These are phyloP conservation scores for Caenorhabditis zanzibari DNA, from an alignment of 2,888 invertebrate genomes.

Conservation along the genomic window DNA sequence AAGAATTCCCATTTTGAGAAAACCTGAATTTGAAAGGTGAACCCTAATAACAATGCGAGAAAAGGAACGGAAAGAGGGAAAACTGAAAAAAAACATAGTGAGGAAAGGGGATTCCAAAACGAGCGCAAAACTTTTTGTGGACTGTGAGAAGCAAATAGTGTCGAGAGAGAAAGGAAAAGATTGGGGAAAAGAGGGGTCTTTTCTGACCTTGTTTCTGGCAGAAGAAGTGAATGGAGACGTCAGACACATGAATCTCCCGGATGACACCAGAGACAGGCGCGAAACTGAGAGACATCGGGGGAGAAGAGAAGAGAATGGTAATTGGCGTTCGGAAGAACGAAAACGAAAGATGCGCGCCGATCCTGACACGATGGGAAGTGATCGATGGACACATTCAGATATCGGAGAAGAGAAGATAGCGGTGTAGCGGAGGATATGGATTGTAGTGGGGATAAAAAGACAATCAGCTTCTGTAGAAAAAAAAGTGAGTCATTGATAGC, in stretches of 20 bases:
- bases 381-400: slow-evolving; percentile 42
- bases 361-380: slow-evolving; percentile 41
- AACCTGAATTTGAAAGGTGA: slow-evolving; percentile 15
- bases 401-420: background rate
- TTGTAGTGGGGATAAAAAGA: background rate
- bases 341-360: slow-evolving; percentile 34
- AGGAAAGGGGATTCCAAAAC: slow-evolving; percentile 32
- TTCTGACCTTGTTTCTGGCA: slow-evolving; percentile 50
- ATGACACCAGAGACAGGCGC: slow-evolving; percentile 37
- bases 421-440: slow-evolving; percentile 21
- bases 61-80: slow-evolving; percentile 7
- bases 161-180: slow-evolving; percentile 19
- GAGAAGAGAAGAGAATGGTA: slow-evolving; percentile 3
- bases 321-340: slow-evolving; percentile 54
- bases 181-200: slow-evolving; percentile 8
- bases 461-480: slow-evolving; percentile 9
- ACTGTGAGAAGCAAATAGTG: slow-evolving; percentile 56
- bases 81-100: slow-evolving; percentile 6
- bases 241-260: slow-evolving; percentile 58
- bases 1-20: slow-evolving; percentile 58
- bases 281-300: slow-evolving; percentile 25
- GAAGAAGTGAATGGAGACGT: slow-evolving; percentile 38
- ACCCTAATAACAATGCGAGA: background rate
- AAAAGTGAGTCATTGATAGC: slow-evolving; percentile 56
- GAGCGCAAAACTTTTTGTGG: slow-evolving; percentile 62